Conservation (phyloP, 2,113 vertebrate species). For the Tympanuchus pallidicinctus region DNA sequence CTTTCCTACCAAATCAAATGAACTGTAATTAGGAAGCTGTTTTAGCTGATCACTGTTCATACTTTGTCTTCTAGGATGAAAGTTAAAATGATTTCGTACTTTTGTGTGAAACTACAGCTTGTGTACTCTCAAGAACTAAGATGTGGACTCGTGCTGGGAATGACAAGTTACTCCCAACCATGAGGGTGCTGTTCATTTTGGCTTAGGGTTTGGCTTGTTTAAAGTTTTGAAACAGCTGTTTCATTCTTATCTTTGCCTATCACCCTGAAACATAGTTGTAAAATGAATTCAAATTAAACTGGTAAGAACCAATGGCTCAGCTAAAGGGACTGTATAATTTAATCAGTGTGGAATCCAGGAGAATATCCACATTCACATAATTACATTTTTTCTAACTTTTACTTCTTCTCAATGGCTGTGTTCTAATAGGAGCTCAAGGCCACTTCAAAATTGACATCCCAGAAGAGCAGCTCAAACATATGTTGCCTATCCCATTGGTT, state of each 20-base stretch:
- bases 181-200: not conserved
- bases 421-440: not conserved
- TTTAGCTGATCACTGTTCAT: not conserved
- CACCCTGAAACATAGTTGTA: not conserved
- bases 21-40: not conserved
- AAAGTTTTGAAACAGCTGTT: not conserved
- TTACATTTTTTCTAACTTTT: not conserved
- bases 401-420: not conserved
- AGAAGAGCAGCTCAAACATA: not conserved
- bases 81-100: not conserved
- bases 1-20: not conserved
- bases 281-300: not conserved
- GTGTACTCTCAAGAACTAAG: not conserved
- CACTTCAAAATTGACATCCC: not conserved
- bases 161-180: not conserved
- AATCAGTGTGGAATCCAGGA: not conserved
- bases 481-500: not conserved
- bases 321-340: not conserved
- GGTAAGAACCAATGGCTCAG: not conserved
- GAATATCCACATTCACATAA: not conserved
- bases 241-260: not conserved
- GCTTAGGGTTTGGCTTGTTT: not conserved
- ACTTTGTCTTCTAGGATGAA: not conserved
- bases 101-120: not conserved
- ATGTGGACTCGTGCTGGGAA: not conserved